Evolutionary conservation across 1,140 invertebrate species (phyloP).

Genomic region (Acromyrmex echinatior): DNA sequence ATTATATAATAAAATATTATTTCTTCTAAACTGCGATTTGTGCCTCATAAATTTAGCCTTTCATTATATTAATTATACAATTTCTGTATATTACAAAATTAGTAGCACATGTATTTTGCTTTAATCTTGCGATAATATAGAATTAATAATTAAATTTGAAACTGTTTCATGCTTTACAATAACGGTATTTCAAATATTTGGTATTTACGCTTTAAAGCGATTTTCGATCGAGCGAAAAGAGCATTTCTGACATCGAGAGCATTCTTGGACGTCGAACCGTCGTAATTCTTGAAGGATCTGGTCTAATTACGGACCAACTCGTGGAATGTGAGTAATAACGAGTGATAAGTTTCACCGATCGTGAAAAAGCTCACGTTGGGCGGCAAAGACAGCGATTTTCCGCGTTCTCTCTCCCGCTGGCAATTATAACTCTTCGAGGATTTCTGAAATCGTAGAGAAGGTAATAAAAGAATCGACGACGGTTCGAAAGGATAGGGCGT

Average conservation of each 20-base stretch:
- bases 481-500: conserved; percentile 50
- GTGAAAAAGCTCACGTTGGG: conserved; percentile 62
- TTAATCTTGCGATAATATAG: not conserved
- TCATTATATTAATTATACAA: not conserved
- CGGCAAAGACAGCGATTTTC: conserved; percentile 57
- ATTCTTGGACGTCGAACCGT: conserved; percentile 38
- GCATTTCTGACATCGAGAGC: conserved; percentile 5
- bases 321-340: conserved; percentile 51
- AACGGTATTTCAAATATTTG: not conserved
- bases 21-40: not conserved
- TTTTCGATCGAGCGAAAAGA: conserved; percentile 10
- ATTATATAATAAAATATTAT: not conserved
- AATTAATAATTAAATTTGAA: not conserved
- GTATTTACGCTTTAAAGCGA: conserved; percentile 15
- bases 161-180: not conserved
- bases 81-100: not conserved
- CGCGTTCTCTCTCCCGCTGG: conserved; percentile 28
- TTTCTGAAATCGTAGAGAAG: conserved; percentile 49
- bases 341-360: conserved; percentile 62
- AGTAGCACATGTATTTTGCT: not conserved
- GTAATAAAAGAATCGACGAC: conserved; percentile 67
- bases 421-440: conserved; percentile 69
- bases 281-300: conserved; percentile 52
- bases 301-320: conserved; percentile 43
- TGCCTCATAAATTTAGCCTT: not conserved